Conservation (phyloP, 2,113 vertebrate genomes). For the Rafetus swinhoei region DNA sequence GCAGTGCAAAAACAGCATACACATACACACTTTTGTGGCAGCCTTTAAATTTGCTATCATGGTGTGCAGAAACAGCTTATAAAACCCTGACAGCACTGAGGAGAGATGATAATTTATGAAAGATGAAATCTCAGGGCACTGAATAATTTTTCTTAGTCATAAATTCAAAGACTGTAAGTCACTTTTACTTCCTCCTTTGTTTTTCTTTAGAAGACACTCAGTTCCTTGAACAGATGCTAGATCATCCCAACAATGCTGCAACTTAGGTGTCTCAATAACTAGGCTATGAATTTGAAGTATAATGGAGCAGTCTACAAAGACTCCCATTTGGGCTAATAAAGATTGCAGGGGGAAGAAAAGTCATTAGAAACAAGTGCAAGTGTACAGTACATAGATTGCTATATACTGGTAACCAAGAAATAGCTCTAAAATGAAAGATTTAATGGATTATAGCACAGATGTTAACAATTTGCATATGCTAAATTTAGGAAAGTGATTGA, state of each 20-base stretch:
- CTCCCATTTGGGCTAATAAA: background rate
- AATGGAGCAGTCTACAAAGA: background rate
- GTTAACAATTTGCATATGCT: background rate
- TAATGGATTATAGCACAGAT: background rate
- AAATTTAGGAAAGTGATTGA: background rate
- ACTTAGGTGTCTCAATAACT: background rate
- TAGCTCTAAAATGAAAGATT: background rate
- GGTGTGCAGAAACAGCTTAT: background rate
- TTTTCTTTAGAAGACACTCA: background rate
- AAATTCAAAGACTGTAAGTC: background rate
- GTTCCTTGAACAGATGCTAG: background rate
- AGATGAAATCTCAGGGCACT: background rate
- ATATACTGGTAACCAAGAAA: background rate
- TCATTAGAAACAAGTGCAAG: accelerated
- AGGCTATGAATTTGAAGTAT: background rate
- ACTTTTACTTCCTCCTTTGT: background rate
- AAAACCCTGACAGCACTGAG: background rate
- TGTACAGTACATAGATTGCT: background rate
- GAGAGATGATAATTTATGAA: background rate
- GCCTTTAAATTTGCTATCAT: background rate
- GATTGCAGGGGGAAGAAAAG: background rate
- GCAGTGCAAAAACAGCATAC: background rate
- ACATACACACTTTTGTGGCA: background rate
- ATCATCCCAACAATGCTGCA: background rate
- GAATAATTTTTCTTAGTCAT: background rate